Conservation (phyloP, 2,113 vertebrate species). For the Micromys minutus region DNA sequence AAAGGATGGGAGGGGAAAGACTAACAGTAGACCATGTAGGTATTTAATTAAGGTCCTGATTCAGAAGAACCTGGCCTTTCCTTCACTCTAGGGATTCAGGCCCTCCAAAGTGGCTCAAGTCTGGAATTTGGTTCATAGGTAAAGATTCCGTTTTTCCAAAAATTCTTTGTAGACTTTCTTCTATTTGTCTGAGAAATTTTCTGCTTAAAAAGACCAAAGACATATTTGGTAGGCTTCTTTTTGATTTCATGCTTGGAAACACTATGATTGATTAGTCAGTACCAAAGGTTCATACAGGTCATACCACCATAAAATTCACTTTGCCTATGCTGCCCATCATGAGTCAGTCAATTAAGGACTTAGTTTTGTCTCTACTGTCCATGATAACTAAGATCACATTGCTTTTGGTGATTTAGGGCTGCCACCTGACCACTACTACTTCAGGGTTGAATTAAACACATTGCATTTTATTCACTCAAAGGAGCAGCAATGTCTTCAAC, state of each 20-base stretch:
- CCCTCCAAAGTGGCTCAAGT: neutral
- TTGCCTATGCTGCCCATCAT: neutral
- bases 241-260: neutral
- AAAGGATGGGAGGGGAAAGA: neutral
- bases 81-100: neutral
- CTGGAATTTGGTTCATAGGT: neutral
- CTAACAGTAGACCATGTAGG: neutral
- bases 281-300: neutral
- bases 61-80: neutral
- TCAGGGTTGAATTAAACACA: neutral
- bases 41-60: neutral
- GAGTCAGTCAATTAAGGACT: neutral
- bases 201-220: neutral
- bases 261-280: neutral
- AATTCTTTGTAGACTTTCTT: neutral
- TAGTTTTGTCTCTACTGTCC: neutral
- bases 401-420: neutral
- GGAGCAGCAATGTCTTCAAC: neutral
- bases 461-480: neutral
- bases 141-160: neutral
- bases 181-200: neutral
- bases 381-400: neutral
- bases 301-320: neutral
- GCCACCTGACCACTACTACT: neutral
- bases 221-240: neutral